Conservation (phyloP, 2,888 invertebrate genomes). For the Limnephilus lunatus region DNA sequence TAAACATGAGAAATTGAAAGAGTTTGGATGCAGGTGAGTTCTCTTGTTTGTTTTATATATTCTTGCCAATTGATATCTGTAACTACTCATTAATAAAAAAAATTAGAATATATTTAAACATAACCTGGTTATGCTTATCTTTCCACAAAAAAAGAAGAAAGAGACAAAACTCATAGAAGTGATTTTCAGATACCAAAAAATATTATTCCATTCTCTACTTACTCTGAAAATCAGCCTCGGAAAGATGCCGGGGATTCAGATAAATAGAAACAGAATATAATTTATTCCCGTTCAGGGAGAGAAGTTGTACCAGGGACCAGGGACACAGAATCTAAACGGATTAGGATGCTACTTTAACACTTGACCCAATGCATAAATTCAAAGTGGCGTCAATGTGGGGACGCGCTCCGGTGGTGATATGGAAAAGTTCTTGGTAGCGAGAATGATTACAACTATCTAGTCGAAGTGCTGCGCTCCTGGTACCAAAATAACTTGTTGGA, state of each 20-base stretch:
- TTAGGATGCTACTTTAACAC: slow-evolving; percentile 31
- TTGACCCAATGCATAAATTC: slow-evolving; percentile 29
- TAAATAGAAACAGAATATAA: slow-evolving; percentile 48
- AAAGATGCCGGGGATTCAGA: slow-evolving; percentile 2
- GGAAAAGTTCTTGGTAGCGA: slow-evolving; percentile 7
- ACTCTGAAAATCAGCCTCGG: background rate
- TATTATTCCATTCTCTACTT: background rate
- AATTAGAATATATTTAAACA: too few relatives aligned
- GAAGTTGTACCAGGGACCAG: slow-evolving; percentile 8
- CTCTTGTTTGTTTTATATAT: too few relatives aligned
- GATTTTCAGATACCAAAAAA: background rate
- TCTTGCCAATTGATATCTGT: too few relatives aligned
- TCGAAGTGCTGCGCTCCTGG: background rate
- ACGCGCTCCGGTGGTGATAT: slow-evolving; percentile 22
- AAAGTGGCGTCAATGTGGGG: slow-evolving; percentile 25
- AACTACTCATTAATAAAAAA: too few relatives aligned
- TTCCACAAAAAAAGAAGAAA: too few relatives aligned
- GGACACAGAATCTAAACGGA: slow-evolving; percentile 30
- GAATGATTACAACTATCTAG: slow-evolving; percentile 2
- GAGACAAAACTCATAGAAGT: background rate
- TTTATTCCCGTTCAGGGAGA: slow-evolving; percentile 39
- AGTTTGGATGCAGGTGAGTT: too few relatives aligned
- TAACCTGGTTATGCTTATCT: too few relatives aligned
- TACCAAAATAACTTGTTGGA: background rate
- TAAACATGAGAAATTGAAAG: too few relatives aligned